Evolutionary conservation across 1,140 invertebrate species (phyloP).

Genomic region (Metopolophium dirhodum): DNA sequence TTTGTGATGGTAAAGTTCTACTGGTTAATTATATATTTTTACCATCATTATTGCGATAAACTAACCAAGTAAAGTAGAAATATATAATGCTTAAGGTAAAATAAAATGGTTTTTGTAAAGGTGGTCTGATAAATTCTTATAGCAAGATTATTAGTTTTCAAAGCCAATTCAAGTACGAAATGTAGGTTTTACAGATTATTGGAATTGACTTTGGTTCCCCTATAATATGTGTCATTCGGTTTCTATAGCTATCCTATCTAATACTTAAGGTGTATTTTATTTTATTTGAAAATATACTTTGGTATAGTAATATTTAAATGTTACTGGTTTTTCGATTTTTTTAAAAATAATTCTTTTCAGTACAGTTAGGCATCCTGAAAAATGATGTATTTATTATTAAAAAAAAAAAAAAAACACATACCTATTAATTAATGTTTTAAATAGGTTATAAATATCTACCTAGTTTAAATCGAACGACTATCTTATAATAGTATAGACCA

Average conservation of each 20-base stretch:
- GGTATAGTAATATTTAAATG: background rate
- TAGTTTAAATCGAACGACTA: background rate
- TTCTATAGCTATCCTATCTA: background rate
- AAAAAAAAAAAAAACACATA: too few relatives aligned
- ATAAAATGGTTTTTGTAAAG: background rate
- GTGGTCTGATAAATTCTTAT: background rate
- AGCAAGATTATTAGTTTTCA: background rate
- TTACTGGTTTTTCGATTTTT: background rate
- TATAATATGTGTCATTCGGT: background rate
- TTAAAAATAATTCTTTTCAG: background rate
- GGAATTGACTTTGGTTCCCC: background rate
- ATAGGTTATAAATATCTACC: background rate
- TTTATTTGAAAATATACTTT: background rate
- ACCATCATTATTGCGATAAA: background rate
- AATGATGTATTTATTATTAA: too few relatives aligned
- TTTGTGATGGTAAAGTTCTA: background rate
- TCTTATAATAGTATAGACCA: too few relatives aligned
- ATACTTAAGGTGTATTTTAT: background rate
- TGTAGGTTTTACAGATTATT: slow-evolving; percentile 12
- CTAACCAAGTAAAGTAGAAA: background rate
- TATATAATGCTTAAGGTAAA: background rate
- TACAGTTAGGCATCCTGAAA: too few relatives aligned
- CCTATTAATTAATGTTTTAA: background rate
- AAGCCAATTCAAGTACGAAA: background rate
- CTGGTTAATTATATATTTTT: background rate